Evolutionary conservation across 53 echinoderm and acorn worm genomes (phyloP), one percentile per base, ranked within the genome.

Genomic region (Crossaster papposus): DNA sequence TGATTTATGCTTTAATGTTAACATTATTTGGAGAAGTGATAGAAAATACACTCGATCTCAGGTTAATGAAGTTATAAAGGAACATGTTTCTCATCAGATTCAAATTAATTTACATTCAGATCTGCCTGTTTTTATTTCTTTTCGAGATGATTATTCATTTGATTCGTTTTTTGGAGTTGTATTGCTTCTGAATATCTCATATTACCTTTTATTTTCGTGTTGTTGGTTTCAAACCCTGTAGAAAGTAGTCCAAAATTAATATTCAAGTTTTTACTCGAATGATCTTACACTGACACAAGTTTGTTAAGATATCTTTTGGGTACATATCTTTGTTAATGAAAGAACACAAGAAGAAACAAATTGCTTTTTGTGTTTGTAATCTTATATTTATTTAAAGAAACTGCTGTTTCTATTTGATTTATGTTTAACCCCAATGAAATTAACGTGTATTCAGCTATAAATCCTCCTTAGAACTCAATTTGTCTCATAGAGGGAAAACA

Each of bases 371-470:
- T 58, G 12, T 11, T 58, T 58, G 58, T 58, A 58, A 58, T 58
- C 22, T 58, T 58, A 58, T 58, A 18, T 15, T 58, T 58, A 58
- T 58, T 58, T 20, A 58, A 20, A 18, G 58, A 58, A 11, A 58
- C 15, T 20, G 17, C 44, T 58, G 22, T 58, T 20, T 15, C 58
- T 3, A 58, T 58, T 1, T 8, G 12, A 58, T 58, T 58, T 58
- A 3, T 58, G 58, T 58, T 58, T 14, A 68, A n/a, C 68, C 68
- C 68, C 28, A 10, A 24, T n/a, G 30, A 20, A 74, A 17, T 7
- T 44, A 9, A 51, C 1, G 11, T 78, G 78, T 78, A 78, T 78
- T 78, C 78, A 78, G 78, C 78, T 38, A 11, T 50, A 35, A 78
- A 8, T 35, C 14, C 34, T 35, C 14, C 78, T 17, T 51, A 51